Base-by-base conservation (phyloP, 2,888 invertebrate genomes). In the Smittia aterrima region DNA sequence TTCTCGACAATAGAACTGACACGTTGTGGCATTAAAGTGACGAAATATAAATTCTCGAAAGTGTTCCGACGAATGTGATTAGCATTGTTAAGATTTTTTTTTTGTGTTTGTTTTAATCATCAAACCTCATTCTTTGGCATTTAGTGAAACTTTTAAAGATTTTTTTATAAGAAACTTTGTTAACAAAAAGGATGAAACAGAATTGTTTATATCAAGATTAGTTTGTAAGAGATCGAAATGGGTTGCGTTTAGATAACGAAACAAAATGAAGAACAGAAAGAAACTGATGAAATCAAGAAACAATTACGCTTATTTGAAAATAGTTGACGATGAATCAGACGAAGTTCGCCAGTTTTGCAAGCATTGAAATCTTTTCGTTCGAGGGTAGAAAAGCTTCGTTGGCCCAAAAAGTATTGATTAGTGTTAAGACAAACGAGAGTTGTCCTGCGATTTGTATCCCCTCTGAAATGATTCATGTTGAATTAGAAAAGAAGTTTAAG, bases 111-210 rank as follows among this genome's bases (percentile, higher is more conserved):
- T 54, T 54, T 54, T 72, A 58, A 72, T 47, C 25, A 71, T 22
- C 47, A 16, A 71, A 54, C 70, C 54, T 71, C 70, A 71, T 22
- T 11, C 11, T 71, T 71, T 71, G 70, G 70, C 70, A 71, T 71
- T 71, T 71, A 71, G 25, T 41, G n/a, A 22, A n/a, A 16, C 27
- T 71, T 71, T 53, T n/a, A 6, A 47, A 27, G 13, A 20, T 16
- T 54, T 54, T 71, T 71, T 54, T 71, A 53, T 24, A 54, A 25
- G 70, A 54, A 71, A 71, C 54, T 71, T 71, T 71, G 70, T 71
- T 71, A 71, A 71, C 70, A 71, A 71, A n/a, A 41, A 11, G 47
- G 20, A 41, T 27, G 16, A 11, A 54, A 20, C 11, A 2, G 53
- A 13, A 71, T 53, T 27, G 27, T 18, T 18, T 11, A 6, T 1